These are phyloP conservation scores for Heliothis virescens DNA, from an alignment of 1,140 invertebrate genomes.

Conservation along the genomic window DNA sequence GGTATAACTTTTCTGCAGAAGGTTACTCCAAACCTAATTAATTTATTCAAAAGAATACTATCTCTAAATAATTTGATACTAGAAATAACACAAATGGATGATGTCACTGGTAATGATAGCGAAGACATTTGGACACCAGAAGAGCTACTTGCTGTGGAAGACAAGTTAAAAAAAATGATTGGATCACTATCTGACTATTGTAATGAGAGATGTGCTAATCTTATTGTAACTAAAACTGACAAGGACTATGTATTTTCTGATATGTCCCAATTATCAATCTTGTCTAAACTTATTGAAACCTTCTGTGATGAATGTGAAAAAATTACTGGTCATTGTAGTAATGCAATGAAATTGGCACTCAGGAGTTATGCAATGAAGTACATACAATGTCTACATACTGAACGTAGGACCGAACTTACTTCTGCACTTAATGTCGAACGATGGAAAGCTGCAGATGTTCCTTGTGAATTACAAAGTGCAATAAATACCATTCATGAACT, in stretches of 20 bases:
- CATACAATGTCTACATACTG: slow-evolving; percentile 96
- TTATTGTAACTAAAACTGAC: slow-evolving; percentile 91
- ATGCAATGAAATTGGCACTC: slow-evolving; percentile 93
- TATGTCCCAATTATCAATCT: slow-evolving; percentile 91
- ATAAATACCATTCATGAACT: slow-evolving; percentile 90
- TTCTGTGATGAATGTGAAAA: slow-evolving; percentile 92
- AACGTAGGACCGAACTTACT: slow-evolving; percentile 94
- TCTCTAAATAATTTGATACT: slow-evolving; percentile 91
- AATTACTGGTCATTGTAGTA: slow-evolving; percentile 92
- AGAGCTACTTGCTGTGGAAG: slow-evolving; percentile 89
- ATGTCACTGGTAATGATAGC: slow-evolving; percentile 86
- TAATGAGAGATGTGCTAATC: slow-evolving; percentile 95
- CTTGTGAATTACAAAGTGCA: slow-evolving; percentile 93
- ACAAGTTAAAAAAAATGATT: slow-evolving; percentile 92
- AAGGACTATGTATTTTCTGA: slow-evolving; percentile 89
- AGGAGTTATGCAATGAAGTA: slow-evolving; percentile 96
- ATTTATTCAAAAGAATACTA: slow-evolving; percentile 88
- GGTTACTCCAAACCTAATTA: slow-evolving; percentile 90
- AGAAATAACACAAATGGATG: slow-evolving; percentile 84
- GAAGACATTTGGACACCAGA: slow-evolving; percentile 90
- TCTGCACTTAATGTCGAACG: slow-evolving; percentile 95
- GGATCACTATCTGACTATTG: slow-evolving; percentile 95
- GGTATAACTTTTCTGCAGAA: slow-evolving; percentile 93
- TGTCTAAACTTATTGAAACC: slow-evolving; percentile 92
- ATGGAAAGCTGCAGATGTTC: slow-evolving; percentile 97